Conservation (phyloP, 1,140 invertebrate genomes). For the Bombus vancouverensis region DNA sequence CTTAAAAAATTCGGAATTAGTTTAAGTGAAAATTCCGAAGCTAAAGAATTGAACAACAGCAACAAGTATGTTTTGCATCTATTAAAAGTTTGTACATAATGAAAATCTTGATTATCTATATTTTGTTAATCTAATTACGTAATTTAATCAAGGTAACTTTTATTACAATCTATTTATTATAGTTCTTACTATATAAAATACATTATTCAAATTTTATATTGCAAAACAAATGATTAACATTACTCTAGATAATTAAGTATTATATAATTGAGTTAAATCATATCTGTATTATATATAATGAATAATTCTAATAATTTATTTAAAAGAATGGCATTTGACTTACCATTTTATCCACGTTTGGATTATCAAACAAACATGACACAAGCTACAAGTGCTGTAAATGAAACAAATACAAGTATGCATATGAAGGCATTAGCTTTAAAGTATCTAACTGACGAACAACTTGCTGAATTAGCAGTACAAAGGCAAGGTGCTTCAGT, state of each 20-base stretch:
- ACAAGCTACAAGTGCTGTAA: conserved; percentile 68
- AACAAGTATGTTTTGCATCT: conserved; percentile 62
- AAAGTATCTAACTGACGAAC: conserved; percentile 85
- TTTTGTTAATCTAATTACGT: neutral
- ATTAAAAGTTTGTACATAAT: neutral
- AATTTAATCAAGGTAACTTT: neutral
- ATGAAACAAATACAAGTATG: conserved; percentile 83
- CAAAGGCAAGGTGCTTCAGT: conserved; percentile 71
- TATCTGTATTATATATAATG: neutral
- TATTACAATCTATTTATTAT: neutral
- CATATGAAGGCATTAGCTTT: conserved; percentile 86
- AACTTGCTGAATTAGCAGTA: conserved; percentile 78
- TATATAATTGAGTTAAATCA: neutral
- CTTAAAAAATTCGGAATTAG: conserved; percentile 81
- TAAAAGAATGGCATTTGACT: conserved; percentile 82
- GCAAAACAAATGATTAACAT: neutral
- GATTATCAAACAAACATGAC: conserved; percentile 71
- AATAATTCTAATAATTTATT: conserved; percentile 44
- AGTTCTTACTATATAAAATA: neutral
- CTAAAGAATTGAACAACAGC: conserved; percentile 60
- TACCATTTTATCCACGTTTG: conserved; percentile 73
- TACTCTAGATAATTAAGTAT: neutral
- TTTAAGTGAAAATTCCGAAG: conserved; percentile 73
- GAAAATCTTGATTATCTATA: conserved; percentile 8
- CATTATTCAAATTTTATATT: no score